phyloP scores from a whole-genome alignment of 35 echinoderm and acorn worm genomes.

The Amphiura filiformis region DNA sequence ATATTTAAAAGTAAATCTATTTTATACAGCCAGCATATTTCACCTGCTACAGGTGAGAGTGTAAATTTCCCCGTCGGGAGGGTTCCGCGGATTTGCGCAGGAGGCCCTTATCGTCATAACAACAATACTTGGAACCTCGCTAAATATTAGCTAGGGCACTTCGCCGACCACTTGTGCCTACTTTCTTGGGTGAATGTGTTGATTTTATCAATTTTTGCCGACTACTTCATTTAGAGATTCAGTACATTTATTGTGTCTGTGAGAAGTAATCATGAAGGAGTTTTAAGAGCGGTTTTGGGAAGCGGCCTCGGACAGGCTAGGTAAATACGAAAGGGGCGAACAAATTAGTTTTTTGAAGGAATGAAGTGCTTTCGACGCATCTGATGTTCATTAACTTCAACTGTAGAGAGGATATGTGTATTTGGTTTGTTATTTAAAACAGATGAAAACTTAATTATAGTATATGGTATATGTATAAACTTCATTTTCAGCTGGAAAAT shows the following conservation, averaged over 20 bases:
- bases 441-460: too few relatives aligned
- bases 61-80: background rate
- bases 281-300: background rate
- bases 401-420: too few relatives aligned
- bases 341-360: too few relatives aligned
- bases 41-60: background rate
- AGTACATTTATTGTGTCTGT: background rate
- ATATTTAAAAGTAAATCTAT: too few relatives aligned
- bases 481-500: too few relatives aligned
- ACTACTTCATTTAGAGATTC: background rate
- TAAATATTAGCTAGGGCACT: background rate
- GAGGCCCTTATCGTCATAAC: constrained; percentile 9
- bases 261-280: background rate
- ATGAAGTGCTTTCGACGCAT: too few relatives aligned
- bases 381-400: too few relatives aligned
- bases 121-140: background rate
- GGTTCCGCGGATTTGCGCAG: background rate
- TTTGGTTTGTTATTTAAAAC: too few relatives aligned
- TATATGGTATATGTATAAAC: too few relatives aligned
- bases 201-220: background rate
- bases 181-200: background rate
- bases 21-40: background rate
- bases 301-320: background rate
- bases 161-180: background rate
- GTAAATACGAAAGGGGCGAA: background rate